Evolutionary conservation across 2,888 invertebrate genomes (phyloP).

Genomic region (Hyposoter dolosus): DNA sequence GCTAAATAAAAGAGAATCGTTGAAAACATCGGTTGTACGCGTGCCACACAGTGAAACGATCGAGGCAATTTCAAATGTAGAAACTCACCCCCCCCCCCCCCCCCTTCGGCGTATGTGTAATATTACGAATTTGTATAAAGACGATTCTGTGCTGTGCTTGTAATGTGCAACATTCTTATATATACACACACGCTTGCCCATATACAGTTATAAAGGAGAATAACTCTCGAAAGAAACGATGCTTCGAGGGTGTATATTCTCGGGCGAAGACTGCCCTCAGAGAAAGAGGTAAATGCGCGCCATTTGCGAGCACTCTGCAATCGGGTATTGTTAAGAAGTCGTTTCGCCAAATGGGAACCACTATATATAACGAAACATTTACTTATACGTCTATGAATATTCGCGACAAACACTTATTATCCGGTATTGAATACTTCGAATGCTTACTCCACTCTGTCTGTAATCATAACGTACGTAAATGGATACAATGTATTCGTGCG

Average conservation of each 20-base stretch:
- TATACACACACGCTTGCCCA: background rate
- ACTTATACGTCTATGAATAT: constrained; percentile 36
- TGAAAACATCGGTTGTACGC: constrained; percentile 58
- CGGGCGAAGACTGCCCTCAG: constrained; percentile 21
- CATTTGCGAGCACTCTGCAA: constrained; percentile 57
- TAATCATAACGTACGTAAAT: constrained; percentile 40
- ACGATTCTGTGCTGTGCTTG: constrained; percentile 8
- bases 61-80: constrained; percentile 56
- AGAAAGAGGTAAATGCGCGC: constrained; percentile 48
- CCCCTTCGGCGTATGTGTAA: constrained; percentile 27
- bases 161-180: constrained; percentile 7
- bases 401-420: constrained; percentile 64
- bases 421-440: constrained; percentile 47
- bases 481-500: constrained; percentile 1
- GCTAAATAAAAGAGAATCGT: constrained; percentile 41
- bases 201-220: background rate
- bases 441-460: constrained; percentile 48
- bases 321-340: constrained; percentile 65
- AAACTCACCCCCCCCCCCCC: constrained; percentile 34
- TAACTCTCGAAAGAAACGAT: constrained; percentile 24
- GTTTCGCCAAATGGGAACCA: constrained; percentile 49
- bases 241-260: constrained; percentile 11
- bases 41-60: constrained; percentile 27
- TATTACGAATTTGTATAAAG: constrained; percentile 52
- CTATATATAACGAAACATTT: background rate